A percentile compares a stretch with the other conserved stretches of the same genome.
phyloP scores from a whole-genome alignment of 2,888 invertebrate species.

The Xestoiulus laeticollis region DNA sequence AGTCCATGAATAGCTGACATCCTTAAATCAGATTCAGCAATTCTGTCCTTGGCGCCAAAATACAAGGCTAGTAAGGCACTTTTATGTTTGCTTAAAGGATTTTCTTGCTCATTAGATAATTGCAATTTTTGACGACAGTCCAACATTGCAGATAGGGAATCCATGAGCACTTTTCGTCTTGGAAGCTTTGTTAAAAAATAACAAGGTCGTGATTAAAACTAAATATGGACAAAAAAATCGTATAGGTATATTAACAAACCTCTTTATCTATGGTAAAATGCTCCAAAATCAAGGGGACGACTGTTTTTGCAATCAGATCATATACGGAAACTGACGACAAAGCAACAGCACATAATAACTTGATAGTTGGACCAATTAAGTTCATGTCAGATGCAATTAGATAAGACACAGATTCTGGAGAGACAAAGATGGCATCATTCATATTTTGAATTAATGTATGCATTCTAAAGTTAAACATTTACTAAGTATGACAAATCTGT shows the following conservation, averaged over 20 bases:
- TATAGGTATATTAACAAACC: not conserved
- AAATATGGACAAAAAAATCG: not conserved
- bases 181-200: not conserved
- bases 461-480: not conserved
- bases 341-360: constrained; percentile 35
- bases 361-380: constrained; percentile 48
- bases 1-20: constrained; percentile 19
- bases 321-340: constrained; percentile 10
- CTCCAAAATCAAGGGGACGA: constrained; percentile 13
- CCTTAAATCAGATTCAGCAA: not conserved
- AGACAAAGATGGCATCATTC: not conserved
- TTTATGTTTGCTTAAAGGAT: not conserved
- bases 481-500: not conserved
- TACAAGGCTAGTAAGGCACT: constrained; percentile 12
- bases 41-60: not conserved
- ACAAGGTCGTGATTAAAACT: not conserved
- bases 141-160: not conserved
- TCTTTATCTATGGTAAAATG: not conserved
- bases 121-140: not conserved
- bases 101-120: not conserved
- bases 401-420: constrained; percentile 47
- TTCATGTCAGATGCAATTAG: constrained; percentile 31
- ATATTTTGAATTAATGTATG: not conserved
- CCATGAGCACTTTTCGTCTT: not conserved
- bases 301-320: not conserved